Base-by-base conservation (phyloP, 1,140 invertebrate species). In the Agraylea sexmaculata region DNA sequence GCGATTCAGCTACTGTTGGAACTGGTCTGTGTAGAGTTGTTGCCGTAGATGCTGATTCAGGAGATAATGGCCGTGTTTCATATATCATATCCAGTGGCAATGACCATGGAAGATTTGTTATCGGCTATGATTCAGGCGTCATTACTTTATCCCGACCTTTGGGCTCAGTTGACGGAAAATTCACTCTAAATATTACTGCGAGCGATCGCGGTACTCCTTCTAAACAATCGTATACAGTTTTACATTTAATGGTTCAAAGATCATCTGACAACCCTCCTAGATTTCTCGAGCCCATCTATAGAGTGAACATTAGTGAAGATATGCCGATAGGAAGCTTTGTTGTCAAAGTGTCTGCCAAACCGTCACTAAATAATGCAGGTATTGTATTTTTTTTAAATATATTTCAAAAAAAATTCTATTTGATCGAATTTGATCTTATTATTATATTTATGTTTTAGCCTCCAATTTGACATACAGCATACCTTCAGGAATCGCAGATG, bases 71-170 rank as follows among this genome's bases (percentile, higher is more conserved):
- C 12, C 73, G 77, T 43, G 76, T 96, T 6, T 82, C 77, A 0
- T 96, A 94, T 53, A 72, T 77, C 15, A 82, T 92, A 48, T 74
- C 76, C 4, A 72, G 73, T 27, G 89, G 87, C 23, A 93, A 95
- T 57, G 80, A 86, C 30, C 75, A 81, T 18, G 76, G 75, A 1
- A 72, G 73, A 45, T 94, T 95, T 60, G 69, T 74, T 6, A 70
- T 95, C 15, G 81, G 86, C 46, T 74, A 79, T 33, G 76, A 83
- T 21, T 78, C 76, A 1, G 87, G 88, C 19, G 66, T 79, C 37
- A 60, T 92, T 13, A 82, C 75, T 15, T 54, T 90, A n/a, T 73
- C 74, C 30, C 82, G 78, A 45, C 71, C 81, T 7, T 66, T 85
- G 50, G 58, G 64, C n/a, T 52, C 58, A 33, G 60, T 59, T 42